Conservation (phyloP, 2,797 vertebrate genomes). For the Eleutherodactylus coqui region DNA sequence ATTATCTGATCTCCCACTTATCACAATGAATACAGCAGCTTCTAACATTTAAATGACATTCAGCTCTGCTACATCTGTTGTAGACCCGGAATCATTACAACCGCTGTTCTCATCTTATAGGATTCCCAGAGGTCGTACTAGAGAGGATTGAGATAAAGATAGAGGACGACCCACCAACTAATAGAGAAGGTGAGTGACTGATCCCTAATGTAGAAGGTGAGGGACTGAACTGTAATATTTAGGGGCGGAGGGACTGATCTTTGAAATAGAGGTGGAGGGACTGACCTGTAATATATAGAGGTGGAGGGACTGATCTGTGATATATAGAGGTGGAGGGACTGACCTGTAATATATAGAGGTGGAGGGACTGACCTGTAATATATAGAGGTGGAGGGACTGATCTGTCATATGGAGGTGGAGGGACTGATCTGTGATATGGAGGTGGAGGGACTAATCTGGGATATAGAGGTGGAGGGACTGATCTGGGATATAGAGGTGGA, state of each 20-base stretch:
- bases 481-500: not conserved
- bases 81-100: not conserved
- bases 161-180: not conserved
- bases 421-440: not conserved
- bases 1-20: no score
- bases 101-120: not conserved
- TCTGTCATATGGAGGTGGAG: not conserved
- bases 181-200: not conserved
- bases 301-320: not conserved
- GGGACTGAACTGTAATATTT: not conserved
- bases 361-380: not conserved
- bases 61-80: no score
- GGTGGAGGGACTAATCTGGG: not conserved
- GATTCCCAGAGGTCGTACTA: slow-evolving; percentile 40
- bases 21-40: no score
- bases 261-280: not conserved
- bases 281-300: not conserved
- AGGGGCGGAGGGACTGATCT: not conserved
- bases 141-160: slow-evolving; percentile 32
- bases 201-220: not conserved
- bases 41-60: no score
- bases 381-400: not conserved
- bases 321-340: not conserved
- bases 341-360: not conserved
- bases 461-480: not conserved